These are phyloP conservation scores for Musca domestica DNA, from an alignment of 1,140 invertebrate genomes.

Conservation along the genomic window DNA sequence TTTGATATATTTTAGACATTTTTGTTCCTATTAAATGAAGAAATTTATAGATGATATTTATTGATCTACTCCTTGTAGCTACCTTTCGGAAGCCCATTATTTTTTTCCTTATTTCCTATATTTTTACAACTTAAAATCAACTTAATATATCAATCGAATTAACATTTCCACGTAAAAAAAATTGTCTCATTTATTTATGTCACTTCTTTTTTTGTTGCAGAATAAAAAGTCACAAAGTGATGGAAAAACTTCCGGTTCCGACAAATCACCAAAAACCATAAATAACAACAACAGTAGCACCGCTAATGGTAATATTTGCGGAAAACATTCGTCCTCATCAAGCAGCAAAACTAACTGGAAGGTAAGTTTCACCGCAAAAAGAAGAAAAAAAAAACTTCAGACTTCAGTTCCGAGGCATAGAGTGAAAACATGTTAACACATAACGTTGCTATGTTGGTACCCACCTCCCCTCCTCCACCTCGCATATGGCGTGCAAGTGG, in stretches of 20 bases:
- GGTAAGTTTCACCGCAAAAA: constrained; percentile 24
- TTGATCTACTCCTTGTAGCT: no score
- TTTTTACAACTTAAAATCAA: no score
- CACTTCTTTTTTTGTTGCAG: constrained; percentile 16
- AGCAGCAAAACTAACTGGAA: constrained; percentile 49
- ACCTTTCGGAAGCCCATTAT: no score
- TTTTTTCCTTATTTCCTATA: no score
- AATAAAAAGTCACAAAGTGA: constrained; percentile 23
- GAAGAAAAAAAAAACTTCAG: no score
- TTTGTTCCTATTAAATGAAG: no score
- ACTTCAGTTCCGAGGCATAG: no score
- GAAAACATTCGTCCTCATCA: constrained; percentile 30
- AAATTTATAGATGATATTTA: no score
- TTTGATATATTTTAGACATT: no score
- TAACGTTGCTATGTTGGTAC: background rate
- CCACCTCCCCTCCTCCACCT: background rate
- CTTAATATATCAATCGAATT: no score
- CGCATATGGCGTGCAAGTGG: background rate
- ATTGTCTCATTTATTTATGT: no score
- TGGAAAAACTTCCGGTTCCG: constrained; percentile 15
- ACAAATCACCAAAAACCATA: constrained; percentile 20
- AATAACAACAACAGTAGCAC: constrained; percentile 24
- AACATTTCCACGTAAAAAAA: no score
- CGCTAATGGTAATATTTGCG: constrained; percentile 27
- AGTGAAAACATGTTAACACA: background rate